Base-by-base conservation (phyloP, 92 coral and sea anemone species). In the Porites divaricata region DNA sequence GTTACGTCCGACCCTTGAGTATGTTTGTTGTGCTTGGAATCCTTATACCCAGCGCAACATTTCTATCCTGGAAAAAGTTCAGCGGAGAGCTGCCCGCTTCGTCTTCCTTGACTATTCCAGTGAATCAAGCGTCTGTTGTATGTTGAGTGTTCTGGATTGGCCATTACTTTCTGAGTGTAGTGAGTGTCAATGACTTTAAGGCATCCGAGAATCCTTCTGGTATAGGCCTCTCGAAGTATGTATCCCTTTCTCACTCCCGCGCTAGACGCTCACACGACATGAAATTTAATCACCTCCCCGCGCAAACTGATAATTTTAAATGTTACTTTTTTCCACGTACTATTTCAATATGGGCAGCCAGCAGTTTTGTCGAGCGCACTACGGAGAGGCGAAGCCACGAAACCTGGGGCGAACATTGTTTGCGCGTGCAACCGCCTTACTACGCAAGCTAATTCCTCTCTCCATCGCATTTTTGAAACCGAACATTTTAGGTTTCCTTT, bases 71-170 rank as follows among this genome's bases (percentile, higher is more conserved):
- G 72, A 22, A 24, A 67, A 67, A 22, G 28, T 21, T 19, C 35
- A 67, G 72, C 19, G 19, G 72, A 67, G 72, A 24, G 72, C 28
- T 21, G 72, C 72, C 45, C 35, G 25, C 72, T 67, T 67, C 72
- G 41, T 67, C 25, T 67, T 67, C 12, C 72, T 13, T 22, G 72
- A 67, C 72, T 67, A 28, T 28, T 28, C 41, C 41, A 4, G 41
- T 5, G 4, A 28, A 2, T 28, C 41, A 28, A 28, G 41, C 41
- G 35, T 67, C 28, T 67, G 14, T 67, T 21, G 11, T 15, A 67
- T 67, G 72, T 45, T 67, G 22, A 7, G 35, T 11, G 72, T 9
- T 14, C 24, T 17, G 20, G 35, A 67, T 67, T 67, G 72, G 35
- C 28, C 72, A 7, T 24, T 24, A 67, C 72, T 67, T 13, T 67